phyloP scores from a whole-genome alignment of 1,140 invertebrate species.

The Aphaenogaster rudis region DNA sequence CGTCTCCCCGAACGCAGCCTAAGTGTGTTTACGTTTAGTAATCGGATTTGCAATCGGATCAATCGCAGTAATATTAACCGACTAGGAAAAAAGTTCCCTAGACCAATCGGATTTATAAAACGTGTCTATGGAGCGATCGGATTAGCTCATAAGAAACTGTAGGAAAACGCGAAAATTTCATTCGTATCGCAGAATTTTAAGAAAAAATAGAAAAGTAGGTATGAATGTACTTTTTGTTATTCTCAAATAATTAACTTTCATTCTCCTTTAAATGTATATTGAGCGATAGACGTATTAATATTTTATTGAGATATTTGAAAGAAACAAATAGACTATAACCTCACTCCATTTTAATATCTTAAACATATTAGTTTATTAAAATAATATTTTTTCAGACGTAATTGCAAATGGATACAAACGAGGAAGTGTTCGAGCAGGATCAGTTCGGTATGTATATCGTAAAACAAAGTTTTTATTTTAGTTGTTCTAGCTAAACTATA shows the following conservation, averaged over 20 bases:
- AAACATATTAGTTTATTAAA: conserved; percentile 2
- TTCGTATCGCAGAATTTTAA: background rate
- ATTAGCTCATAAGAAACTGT: background rate
- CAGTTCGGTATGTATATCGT: background rate
- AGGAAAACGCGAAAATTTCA: background rate
- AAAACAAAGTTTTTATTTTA: background rate
- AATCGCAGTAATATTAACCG: background rate
- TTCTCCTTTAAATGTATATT: conserved; percentile 4
- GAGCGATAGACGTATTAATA: background rate
- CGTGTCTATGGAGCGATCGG: background rate
- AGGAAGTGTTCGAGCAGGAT: background rate
- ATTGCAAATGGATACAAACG: background rate
- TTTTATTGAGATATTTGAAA: background rate
- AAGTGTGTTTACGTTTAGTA: too few relatives aligned
- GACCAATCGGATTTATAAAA: conserved; percentile 20
- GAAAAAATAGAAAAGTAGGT: background rate
- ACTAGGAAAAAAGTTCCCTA: conserved; percentile 5
- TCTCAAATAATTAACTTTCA: background rate
- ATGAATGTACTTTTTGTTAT: background rate
- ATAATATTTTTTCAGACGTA: background rate
- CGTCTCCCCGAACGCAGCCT: too few relatives aligned
- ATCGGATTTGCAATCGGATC: too few relatives aligned
- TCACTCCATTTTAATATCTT: background rate
- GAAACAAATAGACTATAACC: conserved; percentile 1
- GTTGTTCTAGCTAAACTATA: background rate